Percentiles rank a stretch among this genome's conserved stretches.
Evolutionary conservation across 2,797 vertebrate genomes (phyloP).

Genomic region (Mycteria americana): DNA sequence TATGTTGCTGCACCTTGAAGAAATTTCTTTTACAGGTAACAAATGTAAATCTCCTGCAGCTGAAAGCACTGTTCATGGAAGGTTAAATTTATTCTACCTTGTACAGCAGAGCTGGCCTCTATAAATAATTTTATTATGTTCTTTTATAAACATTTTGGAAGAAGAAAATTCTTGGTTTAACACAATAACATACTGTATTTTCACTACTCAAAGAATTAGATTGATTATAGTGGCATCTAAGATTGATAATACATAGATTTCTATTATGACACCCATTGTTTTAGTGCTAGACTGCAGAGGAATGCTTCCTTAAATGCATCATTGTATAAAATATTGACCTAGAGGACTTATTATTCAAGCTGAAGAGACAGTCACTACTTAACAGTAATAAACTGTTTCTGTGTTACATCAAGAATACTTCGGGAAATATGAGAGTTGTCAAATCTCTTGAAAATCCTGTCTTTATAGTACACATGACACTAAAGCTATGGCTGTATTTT

Average conservation of each 20-base stretch:
- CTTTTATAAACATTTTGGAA: slow-evolving; percentile 74
- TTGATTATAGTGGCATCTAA: slow-evolving; percentile 85
- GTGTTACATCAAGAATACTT: slow-evolving; percentile 79
- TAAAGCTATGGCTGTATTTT: slow-evolving; percentile 81
- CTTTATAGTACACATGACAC: slow-evolving; percentile 78
- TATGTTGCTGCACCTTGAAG: neutral
- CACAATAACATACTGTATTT: slow-evolving; percentile 61
- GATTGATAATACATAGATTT: slow-evolving; percentile 89
- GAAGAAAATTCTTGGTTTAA: slow-evolving; percentile 68
- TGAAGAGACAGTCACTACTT: slow-evolving; percentile 84
- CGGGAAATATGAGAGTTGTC: slow-evolving; percentile 82
- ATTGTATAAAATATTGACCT: slow-evolving; percentile 95
- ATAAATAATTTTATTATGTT: slow-evolving; percentile 74
- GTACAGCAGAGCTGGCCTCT: slow-evolving; percentile 36
- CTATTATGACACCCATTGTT: slow-evolving; percentile 93
- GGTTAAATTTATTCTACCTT: slow-evolving; percentile 68
- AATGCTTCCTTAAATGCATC: slow-evolving; percentile 90
- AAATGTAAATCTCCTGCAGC: slow-evolving; percentile 63
- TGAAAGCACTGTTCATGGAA: slow-evolving; percentile 26
- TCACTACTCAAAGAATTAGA: slow-evolving; percentile 77
- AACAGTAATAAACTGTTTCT: slow-evolving; percentile 89
- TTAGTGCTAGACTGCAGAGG: slow-evolving; percentile 83
- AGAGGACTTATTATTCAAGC: slow-evolving; percentile 90
- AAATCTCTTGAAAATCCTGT: slow-evolving; percentile 80
- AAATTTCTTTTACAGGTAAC: slow-evolving; percentile 17